These are phyloP conservation scores for Labeo catla DNA, from an alignment of 2,113 vertebrate species.

Conservation along the genomic window DNA sequence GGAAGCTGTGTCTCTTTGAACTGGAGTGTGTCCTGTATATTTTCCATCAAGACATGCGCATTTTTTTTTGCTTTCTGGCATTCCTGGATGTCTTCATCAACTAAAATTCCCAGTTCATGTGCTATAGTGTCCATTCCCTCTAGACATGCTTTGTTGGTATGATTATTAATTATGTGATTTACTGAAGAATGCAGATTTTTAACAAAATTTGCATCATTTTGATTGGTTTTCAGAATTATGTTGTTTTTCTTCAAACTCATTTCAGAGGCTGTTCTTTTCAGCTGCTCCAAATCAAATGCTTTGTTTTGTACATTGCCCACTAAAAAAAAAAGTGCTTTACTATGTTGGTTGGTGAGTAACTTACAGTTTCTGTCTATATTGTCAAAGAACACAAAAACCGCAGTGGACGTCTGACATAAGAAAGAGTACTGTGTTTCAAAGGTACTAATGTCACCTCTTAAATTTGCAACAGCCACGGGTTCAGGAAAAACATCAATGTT, in stretches of 20 bases:
- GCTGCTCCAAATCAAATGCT: not conserved
- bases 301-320: slow-evolving; percentile 59
- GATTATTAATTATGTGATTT: slow-evolving; percentile 31
- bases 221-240: slow-evolving; percentile 59
- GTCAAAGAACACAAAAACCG: slow-evolving; percentile 78
- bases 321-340: slow-evolving; percentile 63
- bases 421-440: slow-evolving; percentile 75
- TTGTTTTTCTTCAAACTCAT: slow-evolving; percentile 55
- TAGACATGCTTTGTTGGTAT: slow-evolving; percentile 35
- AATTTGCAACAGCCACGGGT: slow-evolving; percentile 74
- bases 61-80: slow-evolving; percentile 63
- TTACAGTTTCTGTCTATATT: slow-evolving; percentile 55
- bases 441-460: slow-evolving; percentile 70
- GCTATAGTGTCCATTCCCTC: slow-evolving; percentile 60
- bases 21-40: slow-evolving; percentile 53
- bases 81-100: slow-evolving; percentile 66
- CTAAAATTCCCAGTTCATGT: slow-evolving; percentile 59
- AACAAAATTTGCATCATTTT: slow-evolving; percentile 67
- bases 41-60: slow-evolving; percentile 57
- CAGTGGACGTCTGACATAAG: slow-evolving; percentile 74
- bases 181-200: slow-evolving; percentile 46
- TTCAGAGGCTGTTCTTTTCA: slow-evolving; percentile 32
- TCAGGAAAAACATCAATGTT: slow-evolving; percentile 69
- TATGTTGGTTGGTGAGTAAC: slow-evolving; percentile 63
- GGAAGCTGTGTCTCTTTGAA: slow-evolving; percentile 69